phyloP scores from a whole-genome alignment of 2,888 invertebrate species.

The Metopia argyrocephala region DNA sequence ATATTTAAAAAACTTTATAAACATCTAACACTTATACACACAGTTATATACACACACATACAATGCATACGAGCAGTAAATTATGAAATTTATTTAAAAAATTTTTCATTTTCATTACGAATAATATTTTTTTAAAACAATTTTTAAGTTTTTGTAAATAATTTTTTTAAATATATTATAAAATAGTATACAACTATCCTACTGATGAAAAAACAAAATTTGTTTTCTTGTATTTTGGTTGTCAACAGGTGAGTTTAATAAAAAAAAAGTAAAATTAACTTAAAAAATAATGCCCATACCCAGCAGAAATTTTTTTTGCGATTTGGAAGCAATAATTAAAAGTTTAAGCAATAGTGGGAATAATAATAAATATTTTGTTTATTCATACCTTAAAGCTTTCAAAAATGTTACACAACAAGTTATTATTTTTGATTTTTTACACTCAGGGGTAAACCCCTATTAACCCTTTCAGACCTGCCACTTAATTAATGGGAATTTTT shows the following conservation, averaged over 20 bases:
- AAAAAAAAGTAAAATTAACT: too few relatives aligned
- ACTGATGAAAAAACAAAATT: not conserved
- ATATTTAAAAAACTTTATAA: not conserved
- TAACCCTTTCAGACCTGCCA: too few relatives aligned
- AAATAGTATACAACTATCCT: conserved; percentile 48
- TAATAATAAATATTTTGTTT: too few relatives aligned
- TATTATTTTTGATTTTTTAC: too few relatives aligned
- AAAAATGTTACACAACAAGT: too few relatives aligned
- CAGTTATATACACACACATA: not conserved
- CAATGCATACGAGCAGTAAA: conserved; percentile 28
- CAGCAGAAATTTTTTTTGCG: too few relatives aligned
- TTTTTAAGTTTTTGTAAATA: conserved; percentile 59
- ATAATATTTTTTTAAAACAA: conserved; percentile 17
- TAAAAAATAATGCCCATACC: too few relatives aligned
- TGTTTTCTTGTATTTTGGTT: not conserved
- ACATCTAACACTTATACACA: not conserved
- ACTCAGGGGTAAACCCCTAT: too few relatives aligned
- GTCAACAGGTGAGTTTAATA: not conserved
- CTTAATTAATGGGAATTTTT: too few relatives aligned
- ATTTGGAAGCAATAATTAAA: too few relatives aligned
- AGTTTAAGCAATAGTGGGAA: too few relatives aligned
- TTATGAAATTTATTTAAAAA: not conserved
- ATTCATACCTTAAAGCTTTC: too few relatives aligned
- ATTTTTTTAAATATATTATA: conserved; percentile 58
- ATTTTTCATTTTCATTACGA: conserved; percentile 49